Base-by-base conservation (phyloP, 2,797 vertebrate species). In the Arremon aurantiirostris region DNA sequence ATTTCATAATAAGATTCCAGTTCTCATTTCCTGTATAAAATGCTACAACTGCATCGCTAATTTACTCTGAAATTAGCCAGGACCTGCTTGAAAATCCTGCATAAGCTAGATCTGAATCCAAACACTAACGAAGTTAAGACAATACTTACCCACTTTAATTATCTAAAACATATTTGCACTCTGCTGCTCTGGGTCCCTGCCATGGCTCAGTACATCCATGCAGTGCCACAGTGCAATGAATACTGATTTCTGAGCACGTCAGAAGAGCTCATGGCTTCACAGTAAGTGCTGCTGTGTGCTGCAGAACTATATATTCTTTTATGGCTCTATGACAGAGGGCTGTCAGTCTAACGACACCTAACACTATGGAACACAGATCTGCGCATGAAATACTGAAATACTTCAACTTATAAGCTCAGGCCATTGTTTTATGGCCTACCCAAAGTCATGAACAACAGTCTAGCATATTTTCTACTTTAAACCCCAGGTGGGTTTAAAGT, bases 251-350 rank as follows among this genome's bases (percentile, higher is more conserved):
- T 56, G 57, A 70, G 23, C 23, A 34, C 41, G 5, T 37, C 4
- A 85, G n/a, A 71, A 73, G 9, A 66, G 52, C 46, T 91, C 61
- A 82, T 11, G 10, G 66, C 17, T 82, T 28, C 14, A 5, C 1
- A 61, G 13, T 0, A 3, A 86, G 56, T 8, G 15, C 6, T 49
- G 61, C 0, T 15, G 8, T 2, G 1, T 46, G 14, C 30, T 76
- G 27, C 2, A 61, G 39, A 66, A 39, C 35, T 78, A 56, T 9
- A 72, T 41, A 75, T 21, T 76, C 26, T 32, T 59, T 41, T 19
- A 84, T 22, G 10, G 32, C 13, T 66, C 2, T 14, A 19, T 5
- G n/a, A 68, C 49, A 14, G 3, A 77, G 11, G 4, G 28, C 47
- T 66, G 20, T 9, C 59, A 79, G 53, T 30, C 22, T 70, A 82